A percentile compares a stretch with the other conserved stretches of the same genome.
These are phyloP conservation scores for Alexandromys fortis DNA, from an alignment of 2,113 vertebrate genomes.

Conservation along the genomic window DNA sequence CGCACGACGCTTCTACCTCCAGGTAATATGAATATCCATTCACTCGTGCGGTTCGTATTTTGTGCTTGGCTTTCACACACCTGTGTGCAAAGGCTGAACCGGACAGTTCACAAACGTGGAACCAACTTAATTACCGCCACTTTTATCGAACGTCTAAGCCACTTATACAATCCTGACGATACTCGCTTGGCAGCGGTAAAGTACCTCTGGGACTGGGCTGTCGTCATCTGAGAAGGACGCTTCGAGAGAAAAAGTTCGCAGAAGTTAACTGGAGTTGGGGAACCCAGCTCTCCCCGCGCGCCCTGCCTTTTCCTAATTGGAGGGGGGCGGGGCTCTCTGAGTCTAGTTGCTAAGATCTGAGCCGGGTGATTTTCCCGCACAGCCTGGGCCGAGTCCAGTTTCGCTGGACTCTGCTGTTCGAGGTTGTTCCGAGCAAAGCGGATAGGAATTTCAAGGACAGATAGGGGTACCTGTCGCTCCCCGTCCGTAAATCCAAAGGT, in stretches of 20 bases:
- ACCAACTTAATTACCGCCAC: constrained; percentile 49
- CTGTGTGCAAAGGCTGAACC: neutral
- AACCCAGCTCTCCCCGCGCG: neutral
- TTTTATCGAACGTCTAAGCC: constrained; percentile 12
- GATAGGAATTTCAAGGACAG: neutral
- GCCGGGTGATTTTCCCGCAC: neutral
- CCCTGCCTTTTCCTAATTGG: neutral
- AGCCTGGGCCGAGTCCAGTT: neutral
- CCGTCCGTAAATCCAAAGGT: constrained; percentile 39
- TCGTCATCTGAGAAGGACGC: neutral
- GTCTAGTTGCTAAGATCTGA: neutral
- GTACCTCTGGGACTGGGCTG: neutral
- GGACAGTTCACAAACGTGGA: neutral
- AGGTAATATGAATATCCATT: constrained; percentile 22
- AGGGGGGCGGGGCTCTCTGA: neutral
- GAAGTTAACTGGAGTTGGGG: constrained; percentile 13
- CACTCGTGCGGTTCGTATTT: neutral
- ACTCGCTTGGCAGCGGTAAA: neutral
- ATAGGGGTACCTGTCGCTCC: constrained; percentile 17
- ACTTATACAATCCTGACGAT: neutral
- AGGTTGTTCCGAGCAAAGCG: neutral
- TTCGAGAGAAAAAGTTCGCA: neutral
- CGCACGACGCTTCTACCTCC: neutral
- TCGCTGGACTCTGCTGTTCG: neutral
- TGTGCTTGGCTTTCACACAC: neutral